Evolutionary conservation across 2,888 invertebrate species (phyloP).

Genomic region (Leucophenga maculata): DNA sequence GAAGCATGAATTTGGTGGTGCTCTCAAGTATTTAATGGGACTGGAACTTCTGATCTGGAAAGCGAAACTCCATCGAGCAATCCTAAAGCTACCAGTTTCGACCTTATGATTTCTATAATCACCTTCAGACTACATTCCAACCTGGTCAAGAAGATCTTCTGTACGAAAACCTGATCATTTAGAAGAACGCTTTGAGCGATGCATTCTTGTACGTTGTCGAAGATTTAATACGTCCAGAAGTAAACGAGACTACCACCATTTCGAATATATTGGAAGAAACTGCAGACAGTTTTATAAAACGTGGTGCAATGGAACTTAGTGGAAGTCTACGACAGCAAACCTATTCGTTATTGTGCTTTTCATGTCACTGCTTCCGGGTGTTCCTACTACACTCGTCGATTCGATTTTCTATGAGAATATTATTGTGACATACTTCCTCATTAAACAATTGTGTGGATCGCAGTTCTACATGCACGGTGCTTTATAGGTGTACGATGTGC

Average conservation of each 20-base stretch:
- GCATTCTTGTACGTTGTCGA: constrained; percentile 71
- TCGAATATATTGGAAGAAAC: constrained; percentile 55
- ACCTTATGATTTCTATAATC: constrained; percentile 79
- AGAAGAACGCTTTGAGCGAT: constrained; percentile 75
- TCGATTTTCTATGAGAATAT: constrained; percentile 50
- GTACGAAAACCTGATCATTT: constrained; percentile 77
- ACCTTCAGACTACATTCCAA: constrained; percentile 78
- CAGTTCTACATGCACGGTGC: constrained; percentile 80
- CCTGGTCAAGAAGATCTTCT: constrained; percentile 75
- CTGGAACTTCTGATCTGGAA: constrained; percentile 75
- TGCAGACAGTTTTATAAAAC: constrained; percentile 56
- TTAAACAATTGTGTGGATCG: constrained; percentile 73
- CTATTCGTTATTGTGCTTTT: constrained; percentile 77
- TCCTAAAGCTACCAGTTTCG: constrained; percentile 54
- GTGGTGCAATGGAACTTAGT: constrained; percentile 71
- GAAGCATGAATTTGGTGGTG: constrained; percentile 77
- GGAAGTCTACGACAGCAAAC: constrained; percentile 46
- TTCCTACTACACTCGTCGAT: constrained; percentile 76
- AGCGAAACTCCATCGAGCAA: constrained; percentile 61
- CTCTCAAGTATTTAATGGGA: constrained; percentile 81
- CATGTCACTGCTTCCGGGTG: constrained; percentile 84
- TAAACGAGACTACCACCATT: constrained; percentile 52
- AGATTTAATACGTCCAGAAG: constrained; percentile 63
- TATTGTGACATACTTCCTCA: constrained; percentile 52
- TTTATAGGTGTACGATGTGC: constrained; percentile 69